Conservation (phyloP, 2,888 invertebrate species). For the Argyresthia goedartella region DNA sequence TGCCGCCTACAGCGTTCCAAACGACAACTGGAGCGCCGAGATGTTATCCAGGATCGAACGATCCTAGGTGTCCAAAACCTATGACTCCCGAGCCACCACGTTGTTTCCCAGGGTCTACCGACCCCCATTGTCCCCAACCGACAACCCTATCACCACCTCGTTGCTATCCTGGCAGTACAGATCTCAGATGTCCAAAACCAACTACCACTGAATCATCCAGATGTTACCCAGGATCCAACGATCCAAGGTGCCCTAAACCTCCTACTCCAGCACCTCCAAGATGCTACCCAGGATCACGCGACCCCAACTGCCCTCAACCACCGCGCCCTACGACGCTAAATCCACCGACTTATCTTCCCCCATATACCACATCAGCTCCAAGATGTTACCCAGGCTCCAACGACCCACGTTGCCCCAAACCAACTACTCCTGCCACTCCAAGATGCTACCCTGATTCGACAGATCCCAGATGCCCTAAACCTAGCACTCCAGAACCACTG, state of each 20-base stretch:
- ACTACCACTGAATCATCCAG: slow-evolving; percentile 20
- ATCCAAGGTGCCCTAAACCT: slow-evolving; percentile 19
- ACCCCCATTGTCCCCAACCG: slow-evolving; percentile 27
- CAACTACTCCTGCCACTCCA: slow-evolving; percentile 12
- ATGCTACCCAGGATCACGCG: slow-evolving; percentile 27
- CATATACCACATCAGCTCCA: slow-evolving; percentile 17
- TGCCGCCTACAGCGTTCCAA: slow-evolving; percentile 11
- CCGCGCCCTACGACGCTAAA: slow-evolving; percentile 20
- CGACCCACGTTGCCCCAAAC: slow-evolving; percentile 29
- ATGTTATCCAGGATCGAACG: slow-evolving; percentile 34
- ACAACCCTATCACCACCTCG: slow-evolving; percentile 16
- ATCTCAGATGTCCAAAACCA: slow-evolving; percentile 30
- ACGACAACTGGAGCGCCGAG: slow-evolving; percentile 15
- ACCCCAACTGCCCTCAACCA: slow-evolving; percentile 24
- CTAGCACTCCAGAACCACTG: slow-evolving; percentile 13
- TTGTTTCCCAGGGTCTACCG: slow-evolving; percentile 27
- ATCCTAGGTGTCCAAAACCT: slow-evolving; percentile 21
- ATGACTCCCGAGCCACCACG: slow-evolving; percentile 13
- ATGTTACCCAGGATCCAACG: slow-evolving; percentile 13
- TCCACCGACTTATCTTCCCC: slow-evolving; percentile 14
- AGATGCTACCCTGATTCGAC: slow-evolving; percentile 24
- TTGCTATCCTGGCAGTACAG: slow-evolving; percentile 36
- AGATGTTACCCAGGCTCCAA: slow-evolving; percentile 23
- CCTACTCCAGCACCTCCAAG: slow-evolving; percentile 14
- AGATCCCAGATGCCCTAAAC: slow-evolving; percentile 28